Percentiles rank a stretch among this genome's conserved stretches.
These are phyloP conservation scores for Leucoraja erinaceus DNA, from an alignment of 2,113 vertebrate species.

Conservation along the genomic window DNA sequence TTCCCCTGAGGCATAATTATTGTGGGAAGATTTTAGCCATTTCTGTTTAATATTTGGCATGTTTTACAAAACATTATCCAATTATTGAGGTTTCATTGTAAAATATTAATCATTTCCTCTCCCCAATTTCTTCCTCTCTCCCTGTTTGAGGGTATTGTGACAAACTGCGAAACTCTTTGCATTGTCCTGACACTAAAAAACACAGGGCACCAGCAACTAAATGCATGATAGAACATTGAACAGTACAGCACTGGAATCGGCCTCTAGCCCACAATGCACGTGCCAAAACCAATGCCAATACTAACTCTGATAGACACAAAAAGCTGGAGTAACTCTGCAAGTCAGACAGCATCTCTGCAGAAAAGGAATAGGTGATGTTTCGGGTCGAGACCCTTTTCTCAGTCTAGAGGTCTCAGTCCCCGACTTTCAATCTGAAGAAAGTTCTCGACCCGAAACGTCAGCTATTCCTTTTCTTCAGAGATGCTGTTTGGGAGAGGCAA, in stretches of 20 bases:
- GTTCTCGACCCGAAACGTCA: too few species aligned
- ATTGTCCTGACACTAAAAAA: neutral
- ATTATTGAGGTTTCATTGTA: neutral
- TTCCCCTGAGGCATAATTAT: neutral
- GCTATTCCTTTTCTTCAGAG: too few species aligned
- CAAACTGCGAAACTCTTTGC: neutral
- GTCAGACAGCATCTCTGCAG: too few species aligned
- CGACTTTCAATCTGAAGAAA: too few species aligned
- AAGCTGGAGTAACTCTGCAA: too few species aligned
- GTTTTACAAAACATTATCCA: neutral
- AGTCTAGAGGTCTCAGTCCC: too few species aligned
- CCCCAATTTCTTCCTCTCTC: neutral
- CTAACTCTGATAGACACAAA: too few species aligned
- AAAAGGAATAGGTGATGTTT: too few species aligned
- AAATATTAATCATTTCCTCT: neutral
- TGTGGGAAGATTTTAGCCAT: neutral
- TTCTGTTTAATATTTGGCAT: neutral
- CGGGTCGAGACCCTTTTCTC: too few species aligned
- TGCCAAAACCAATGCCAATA: too few species aligned
- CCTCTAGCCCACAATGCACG: too few species aligned
- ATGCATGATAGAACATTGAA: neutral
- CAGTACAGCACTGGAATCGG: too few species aligned
- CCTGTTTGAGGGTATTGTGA: neutral
- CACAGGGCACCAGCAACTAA: neutral
- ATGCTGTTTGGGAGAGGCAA: neutral